Evolutionary conservation across 2,113 vertebrate genomes (phyloP).

Genomic region (Pedetes capensis): DNA sequence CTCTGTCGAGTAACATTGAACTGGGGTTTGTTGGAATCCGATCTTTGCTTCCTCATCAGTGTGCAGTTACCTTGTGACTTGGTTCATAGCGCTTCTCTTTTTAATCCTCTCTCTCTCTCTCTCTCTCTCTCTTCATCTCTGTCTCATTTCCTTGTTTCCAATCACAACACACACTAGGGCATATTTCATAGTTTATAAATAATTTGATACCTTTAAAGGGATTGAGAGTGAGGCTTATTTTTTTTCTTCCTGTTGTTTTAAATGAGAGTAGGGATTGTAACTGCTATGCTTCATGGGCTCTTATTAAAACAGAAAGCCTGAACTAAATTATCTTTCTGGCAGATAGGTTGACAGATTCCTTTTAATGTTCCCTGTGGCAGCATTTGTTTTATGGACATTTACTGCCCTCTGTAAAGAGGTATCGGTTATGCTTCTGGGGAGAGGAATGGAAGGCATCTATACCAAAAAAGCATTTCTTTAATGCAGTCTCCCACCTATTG

Average conservation of each 20-base stretch:
- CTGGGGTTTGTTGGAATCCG: neutral
- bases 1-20: neutral
- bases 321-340: constrained; percentile 16
- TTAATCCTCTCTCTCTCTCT: too few relatives aligned
- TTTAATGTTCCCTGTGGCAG: neutral
- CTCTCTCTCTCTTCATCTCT: neutral
- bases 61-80: neutral
- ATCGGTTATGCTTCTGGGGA: neutral
- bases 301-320: constrained; percentile 45
- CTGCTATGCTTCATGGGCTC: neutral
- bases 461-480: constrained; percentile 6
- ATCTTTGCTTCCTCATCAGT: neutral
- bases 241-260: neutral
- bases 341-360: neutral
- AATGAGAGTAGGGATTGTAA: constrained; percentile 4
- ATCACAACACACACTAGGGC: neutral
- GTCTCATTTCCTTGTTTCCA: neutral
- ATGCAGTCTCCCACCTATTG: neutral
- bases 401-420: neutral
- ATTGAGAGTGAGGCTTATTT: constrained; percentile 4
- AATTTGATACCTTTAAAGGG: neutral
- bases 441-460: neutral
- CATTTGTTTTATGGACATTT: neutral
- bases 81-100: neutral
- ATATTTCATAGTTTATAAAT: constrained; percentile 33